These are phyloP conservation scores for Ophion costatus DNA, from an alignment of 2,888 invertebrate genomes.

Conservation along the genomic window DNA sequence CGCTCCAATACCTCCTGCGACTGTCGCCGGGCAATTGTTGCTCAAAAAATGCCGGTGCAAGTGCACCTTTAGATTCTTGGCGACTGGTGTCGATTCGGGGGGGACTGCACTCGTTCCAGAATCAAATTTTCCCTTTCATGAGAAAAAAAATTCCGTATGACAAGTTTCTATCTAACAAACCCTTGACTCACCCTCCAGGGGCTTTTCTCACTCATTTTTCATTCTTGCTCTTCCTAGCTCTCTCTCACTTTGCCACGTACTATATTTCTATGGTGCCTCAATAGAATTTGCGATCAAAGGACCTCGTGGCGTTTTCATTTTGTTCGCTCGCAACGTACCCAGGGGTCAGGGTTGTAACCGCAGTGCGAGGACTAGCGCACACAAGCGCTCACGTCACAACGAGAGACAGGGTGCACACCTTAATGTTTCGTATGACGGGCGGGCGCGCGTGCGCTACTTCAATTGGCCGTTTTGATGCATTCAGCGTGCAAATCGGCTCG, in stretches of 20 bases:
- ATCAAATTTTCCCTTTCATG: not conserved
- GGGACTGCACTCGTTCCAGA: not conserved
- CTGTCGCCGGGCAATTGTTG: too few relatives aligned
- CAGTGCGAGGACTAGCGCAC: conserved; percentile 26
- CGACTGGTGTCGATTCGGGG: too few relatives aligned
- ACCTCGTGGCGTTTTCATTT: conserved; percentile 66
- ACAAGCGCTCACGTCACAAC: not conserved
- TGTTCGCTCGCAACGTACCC: conserved; percentile 71
- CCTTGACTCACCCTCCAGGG: conserved; percentile 44
- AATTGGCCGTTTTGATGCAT: conserved; percentile 80
- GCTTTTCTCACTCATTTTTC: conserved; percentile 44
- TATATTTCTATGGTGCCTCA: conserved; percentile 69
- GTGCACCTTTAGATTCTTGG: too few relatives aligned
- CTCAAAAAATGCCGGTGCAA: too few relatives aligned
- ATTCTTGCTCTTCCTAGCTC: conserved; percentile 43
- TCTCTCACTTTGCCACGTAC: conserved; percentile 15
- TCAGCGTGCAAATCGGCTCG: conserved; percentile 81
- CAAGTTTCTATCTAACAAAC: conserved; percentile 36
- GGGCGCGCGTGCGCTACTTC: conserved; percentile 68
- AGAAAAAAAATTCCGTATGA: too few relatives aligned
- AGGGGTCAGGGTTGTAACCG: conserved; percentile 71
- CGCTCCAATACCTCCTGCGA: too few relatives aligned
- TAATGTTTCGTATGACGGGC: conserved; percentile 75
- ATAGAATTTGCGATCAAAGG: conserved; percentile 82
- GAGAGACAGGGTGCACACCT: conserved; percentile 71